Percentiles rank a stretch among this genome's conserved stretches.
phyloP scores from a whole-genome alignment of 2,888 invertebrate genomes.

The Nomada hirtipes region DNA sequence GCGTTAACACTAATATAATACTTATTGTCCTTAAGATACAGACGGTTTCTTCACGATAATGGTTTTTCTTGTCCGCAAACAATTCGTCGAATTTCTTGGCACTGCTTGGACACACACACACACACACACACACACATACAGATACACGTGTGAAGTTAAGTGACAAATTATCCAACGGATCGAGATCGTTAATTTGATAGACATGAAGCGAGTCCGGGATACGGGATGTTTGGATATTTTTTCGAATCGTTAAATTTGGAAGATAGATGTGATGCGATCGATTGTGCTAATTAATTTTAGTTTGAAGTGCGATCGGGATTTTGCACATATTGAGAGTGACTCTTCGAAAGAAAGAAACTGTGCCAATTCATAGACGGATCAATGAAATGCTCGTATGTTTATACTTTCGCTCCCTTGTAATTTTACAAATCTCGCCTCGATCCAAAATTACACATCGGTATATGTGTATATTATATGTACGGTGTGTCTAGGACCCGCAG shows the following conservation, averaged over 20 bases:
- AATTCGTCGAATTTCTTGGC: conserved; percentile 30
- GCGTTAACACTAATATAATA: conserved; percentile 51
- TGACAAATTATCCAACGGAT: not conserved
- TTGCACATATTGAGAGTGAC: not conserved
- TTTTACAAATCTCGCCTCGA: no score
- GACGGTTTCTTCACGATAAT: conserved; percentile 49
- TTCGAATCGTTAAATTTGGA: no score
- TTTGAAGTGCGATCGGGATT: not conserved
- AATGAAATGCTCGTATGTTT: not conserved
- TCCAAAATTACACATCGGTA: no score
- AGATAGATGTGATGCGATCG: conserved; percentile 19
- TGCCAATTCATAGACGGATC: not conserved
- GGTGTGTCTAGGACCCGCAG: no score
- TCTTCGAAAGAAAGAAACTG: not conserved
- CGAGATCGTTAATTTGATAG: not conserved
- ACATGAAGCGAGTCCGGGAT: not conserved
- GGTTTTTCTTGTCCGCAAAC: conserved; percentile 33
- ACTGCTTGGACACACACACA: conserved; percentile 28
- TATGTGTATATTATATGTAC: no score
- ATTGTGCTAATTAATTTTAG: not conserved
- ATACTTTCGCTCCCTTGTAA: no score
- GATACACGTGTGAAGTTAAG: not conserved
- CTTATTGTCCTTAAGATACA: conserved; percentile 38
- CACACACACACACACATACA: not conserved
- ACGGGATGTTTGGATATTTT: not conserved